These are phyloP conservation scores for Ptychochromis oligacanthus DNA, from an alignment of 2,113 vertebrate genomes.

Conservation along the genomic window DNA sequence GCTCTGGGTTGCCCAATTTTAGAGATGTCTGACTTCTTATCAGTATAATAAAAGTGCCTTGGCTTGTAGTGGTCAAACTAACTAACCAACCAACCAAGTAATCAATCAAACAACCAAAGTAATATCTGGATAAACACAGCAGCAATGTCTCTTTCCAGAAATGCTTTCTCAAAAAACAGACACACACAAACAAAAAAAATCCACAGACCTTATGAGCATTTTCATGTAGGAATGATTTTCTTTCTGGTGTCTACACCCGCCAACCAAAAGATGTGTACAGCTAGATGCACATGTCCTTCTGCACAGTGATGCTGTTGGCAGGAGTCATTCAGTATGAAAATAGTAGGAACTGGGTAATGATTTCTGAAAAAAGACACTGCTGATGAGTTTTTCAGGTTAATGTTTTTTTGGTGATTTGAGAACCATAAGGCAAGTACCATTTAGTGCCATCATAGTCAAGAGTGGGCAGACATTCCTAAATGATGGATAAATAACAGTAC, in stretches of 20 bases:
- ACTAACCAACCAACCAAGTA: neutral
- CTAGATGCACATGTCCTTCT: neutral
- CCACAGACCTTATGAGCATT: neutral
- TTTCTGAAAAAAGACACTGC: too few relatives aligned
- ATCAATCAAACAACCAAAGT: too few relatives aligned
- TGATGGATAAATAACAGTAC: too few relatives aligned
- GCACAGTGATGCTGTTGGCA: neutral
- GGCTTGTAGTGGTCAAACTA: rapidly evolving
- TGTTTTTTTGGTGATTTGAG: too few relatives aligned
- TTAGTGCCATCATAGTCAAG: neutral
- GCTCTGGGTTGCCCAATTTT: rapidly evolving
- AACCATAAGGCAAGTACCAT: neutral
- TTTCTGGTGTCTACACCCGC: neutral
- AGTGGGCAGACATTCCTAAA: neutral
- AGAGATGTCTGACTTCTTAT: too few relatives aligned
- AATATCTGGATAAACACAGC: too few relatives aligned
- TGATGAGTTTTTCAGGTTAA: too few relatives aligned
- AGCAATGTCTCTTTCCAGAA: too few relatives aligned
- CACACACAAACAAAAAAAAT: too few relatives aligned
- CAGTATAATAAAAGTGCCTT: neutral
- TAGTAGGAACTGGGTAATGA: too few relatives aligned
- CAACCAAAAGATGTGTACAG: neutral
- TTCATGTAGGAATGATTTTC: neutral
- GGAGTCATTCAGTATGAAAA: neutral
- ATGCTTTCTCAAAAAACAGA: too few relatives aligned